phyloP scores from a whole-genome alignment of 2,113 vertebrate genomes.

The Platysteira castanea region DNA sequence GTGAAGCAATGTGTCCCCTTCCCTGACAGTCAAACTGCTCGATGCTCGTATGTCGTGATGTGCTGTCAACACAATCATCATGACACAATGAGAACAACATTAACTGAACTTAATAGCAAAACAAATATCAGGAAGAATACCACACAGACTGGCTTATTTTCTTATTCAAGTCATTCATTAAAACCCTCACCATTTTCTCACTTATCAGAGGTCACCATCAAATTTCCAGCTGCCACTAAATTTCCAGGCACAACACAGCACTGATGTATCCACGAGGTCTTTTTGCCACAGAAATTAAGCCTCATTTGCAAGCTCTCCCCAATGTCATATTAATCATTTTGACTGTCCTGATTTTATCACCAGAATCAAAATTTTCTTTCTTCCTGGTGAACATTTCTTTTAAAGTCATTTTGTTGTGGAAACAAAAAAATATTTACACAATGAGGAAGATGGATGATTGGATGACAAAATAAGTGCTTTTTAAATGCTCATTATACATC shows the following conservation, averaged over 20 bases:
- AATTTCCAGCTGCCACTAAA: constrained; percentile 44
- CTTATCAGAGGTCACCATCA: constrained; percentile 55
- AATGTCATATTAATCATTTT: constrained; percentile 40
- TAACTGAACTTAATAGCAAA: constrained; percentile 34
- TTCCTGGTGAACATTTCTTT: constrained; percentile 36
- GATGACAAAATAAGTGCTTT: constrained; percentile 24
- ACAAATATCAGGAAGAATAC: constrained; percentile 27
- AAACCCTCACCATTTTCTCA: background rate
- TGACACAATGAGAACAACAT: background rate
- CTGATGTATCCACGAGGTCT: constrained; percentile 20
- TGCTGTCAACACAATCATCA: constrained; percentile 1
- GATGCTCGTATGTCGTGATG: background rate
- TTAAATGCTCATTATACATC: constrained; percentile 12
- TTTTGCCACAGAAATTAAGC: constrained; percentile 34
- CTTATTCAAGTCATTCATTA: constrained; percentile 38
- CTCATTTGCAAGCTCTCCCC: background rate
- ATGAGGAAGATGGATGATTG: background rate
- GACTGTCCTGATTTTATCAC: constrained; percentile 51
- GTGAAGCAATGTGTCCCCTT: background rate
- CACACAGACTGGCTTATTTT: background rate
- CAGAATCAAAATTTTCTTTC: background rate
- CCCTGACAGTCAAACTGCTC: background rate
- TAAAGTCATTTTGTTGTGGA: constrained; percentile 8
- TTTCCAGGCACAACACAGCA: constrained; percentile 24
- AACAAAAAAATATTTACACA: constrained; percentile 44